Base-by-base conservation (phyloP, 2,113 vertebrate genomes). In the Lutjanus erythropterus region DNA sequence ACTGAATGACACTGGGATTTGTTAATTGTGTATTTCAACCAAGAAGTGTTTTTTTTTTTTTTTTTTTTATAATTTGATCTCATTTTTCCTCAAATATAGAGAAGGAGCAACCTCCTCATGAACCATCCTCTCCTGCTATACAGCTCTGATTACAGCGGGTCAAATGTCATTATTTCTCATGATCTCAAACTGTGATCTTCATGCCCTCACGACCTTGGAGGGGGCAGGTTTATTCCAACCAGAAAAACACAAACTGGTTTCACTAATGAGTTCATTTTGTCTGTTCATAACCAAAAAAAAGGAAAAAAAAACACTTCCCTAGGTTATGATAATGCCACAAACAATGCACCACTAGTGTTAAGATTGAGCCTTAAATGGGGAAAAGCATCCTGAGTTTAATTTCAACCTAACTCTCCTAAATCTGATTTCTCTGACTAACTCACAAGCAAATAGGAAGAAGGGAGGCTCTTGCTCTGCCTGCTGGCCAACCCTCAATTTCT, bases 391-490 rank as follows among this genome's bases (percentile, higher is more conserved):
- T 6, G 8, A 66, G 21, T 37, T 46, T 27, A 6, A 27, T 29
- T 18, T 60, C 12, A 52, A 52, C 1, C 1, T 3, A 11, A 25
- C n/a, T 31, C 58, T 16, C 4, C 14, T 42, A 5, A 18, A 25
- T n/a, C 31, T 3, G 31, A 29, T n/a, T 44, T 64, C 3, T 49
- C n/a, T 23, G 8, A 27, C 23, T 37, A 18, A 39, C 21, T 58
- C 9, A 10, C 1, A 7, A 11, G 29, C 35, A 62, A 12, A 44
- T 25, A 37, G 58, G 27, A 23, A 56, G 50, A 11, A n/a, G 15
- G 37, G 14, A 33, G 55, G 2, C 21, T 67, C 27, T 71, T 1
- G 44, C 87, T 70, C 84, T 78, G 6, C 87, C 81, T 52, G 4
- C 64, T 52, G 41, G 58, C 46, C n/a, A 72, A 19, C 41, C 67